phyloP scores from a whole-genome alignment of 2,113 vertebrate genomes.

The Leptobrachium ailaonicum region DNA sequence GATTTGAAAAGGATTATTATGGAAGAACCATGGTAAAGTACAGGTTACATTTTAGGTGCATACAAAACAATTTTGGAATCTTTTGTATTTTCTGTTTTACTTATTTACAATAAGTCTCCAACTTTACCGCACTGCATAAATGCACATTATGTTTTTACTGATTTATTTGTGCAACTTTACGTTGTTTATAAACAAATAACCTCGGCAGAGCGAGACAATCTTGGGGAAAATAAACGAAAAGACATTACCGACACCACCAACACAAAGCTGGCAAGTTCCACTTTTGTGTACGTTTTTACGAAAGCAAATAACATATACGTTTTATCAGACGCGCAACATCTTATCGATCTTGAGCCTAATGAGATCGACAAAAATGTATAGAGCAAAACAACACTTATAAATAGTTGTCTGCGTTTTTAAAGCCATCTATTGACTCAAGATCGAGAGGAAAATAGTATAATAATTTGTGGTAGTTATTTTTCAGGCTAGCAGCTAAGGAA shows the following conservation, averaged over 20 bases:
- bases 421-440: constrained; percentile 53
- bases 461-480: constrained; percentile 62
- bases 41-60: not conserved
- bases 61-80: no score
- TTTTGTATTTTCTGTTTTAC: no score
- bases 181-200: no score
- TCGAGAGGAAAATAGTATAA: constrained; percentile 51
- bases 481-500: constrained; percentile 61
- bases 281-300: not conserved
- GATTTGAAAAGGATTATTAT: not conserved
- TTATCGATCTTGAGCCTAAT: constrained; percentile 36
- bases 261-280: not conserved
- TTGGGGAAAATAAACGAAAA: not conserved
- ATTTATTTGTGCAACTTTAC: no score
- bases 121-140: no score
- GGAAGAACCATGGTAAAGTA: not conserved
- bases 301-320: not conserved
- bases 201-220: no score
- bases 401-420: constrained; percentile 50
- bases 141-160: no score
- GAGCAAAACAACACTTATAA: constrained; percentile 55
- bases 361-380: constrained; percentile 48
- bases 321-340: constrained; percentile 7
- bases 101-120: no score
- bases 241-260: not conserved